A percentile compares a stretch with the other conserved stretches of the same genome.
phyloP scores from a whole-genome alignment of 2,888 invertebrate genomes.

The Globia sparganii region DNA sequence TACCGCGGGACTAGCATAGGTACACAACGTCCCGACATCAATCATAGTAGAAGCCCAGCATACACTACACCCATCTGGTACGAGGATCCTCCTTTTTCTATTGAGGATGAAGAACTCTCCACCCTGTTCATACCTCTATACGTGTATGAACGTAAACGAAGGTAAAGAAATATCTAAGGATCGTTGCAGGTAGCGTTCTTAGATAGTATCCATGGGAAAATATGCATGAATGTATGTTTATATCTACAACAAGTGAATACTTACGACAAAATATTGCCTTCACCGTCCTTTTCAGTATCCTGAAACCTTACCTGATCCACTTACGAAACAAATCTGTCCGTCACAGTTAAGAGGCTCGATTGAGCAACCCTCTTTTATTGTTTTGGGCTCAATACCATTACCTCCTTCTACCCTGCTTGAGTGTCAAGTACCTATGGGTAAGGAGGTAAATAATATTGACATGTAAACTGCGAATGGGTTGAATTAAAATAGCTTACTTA shows the following conservation, averaged over 20 bases:
- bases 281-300: constrained; percentile 10
- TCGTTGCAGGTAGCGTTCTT: too few species aligned
- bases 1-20: not conserved
- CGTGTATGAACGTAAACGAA: too few species aligned
- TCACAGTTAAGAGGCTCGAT: constrained; percentile 44
- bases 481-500: not conserved
- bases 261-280: constrained; percentile 31
- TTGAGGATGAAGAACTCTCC: not conserved
- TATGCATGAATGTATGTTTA: not conserved
- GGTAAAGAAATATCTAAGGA: too few species aligned
- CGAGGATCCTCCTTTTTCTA: too few species aligned
- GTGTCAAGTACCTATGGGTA: constrained; percentile 24
- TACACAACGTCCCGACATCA: too few species aligned
- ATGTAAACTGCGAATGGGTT: not conserved
- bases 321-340: constrained; percentile 59
- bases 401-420: constrained; percentile 6
- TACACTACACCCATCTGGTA: too few species aligned
- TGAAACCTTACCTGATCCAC: constrained; percentile 49
- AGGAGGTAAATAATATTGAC: constrained; percentile 22
- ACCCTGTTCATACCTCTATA: not conserved
- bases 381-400: constrained; percentile 59
- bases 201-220: not conserved
- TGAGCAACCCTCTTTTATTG: constrained; percentile 60
- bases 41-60: too few species aligned
- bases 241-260: constrained; percentile 8